phyloP scores from a whole-genome alignment of 2,888 invertebrate genomes.

The Eutolmus rufibarbis region DNA sequence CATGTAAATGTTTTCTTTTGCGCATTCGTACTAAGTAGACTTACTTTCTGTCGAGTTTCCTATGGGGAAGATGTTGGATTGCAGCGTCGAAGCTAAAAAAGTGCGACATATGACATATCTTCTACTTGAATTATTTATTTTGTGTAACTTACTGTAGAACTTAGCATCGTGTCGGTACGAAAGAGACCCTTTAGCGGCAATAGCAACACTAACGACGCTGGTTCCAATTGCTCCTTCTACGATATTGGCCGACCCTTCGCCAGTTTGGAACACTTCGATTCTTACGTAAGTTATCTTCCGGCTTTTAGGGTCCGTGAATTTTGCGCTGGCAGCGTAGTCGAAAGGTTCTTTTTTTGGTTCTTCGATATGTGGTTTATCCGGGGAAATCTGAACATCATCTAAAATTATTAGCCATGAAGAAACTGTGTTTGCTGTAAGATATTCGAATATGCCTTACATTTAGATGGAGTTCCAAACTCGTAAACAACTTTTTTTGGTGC shows the following conservation, averaged over 20 bases:
- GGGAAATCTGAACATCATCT: not conserved
- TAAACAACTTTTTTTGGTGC: not conserved
- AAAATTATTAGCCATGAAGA: not conserved
- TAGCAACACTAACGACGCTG: not conserved
- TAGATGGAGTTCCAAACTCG: not conserved
- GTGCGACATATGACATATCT: not conserved
- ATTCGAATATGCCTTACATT: not conserved
- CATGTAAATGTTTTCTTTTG: not conserved
- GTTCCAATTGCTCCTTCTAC: not conserved
- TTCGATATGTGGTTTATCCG: not conserved
- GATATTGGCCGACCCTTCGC: not conserved
- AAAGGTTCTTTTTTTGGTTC: no score
- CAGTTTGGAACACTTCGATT: not conserved
- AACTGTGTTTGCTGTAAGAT: not conserved
- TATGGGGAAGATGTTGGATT: not conserved
- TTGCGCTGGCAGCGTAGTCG: not conserved
- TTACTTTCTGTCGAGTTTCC: not conserved
- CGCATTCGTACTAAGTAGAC: not conserved
- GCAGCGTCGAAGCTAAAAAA: not conserved
- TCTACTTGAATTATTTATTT: not conserved
- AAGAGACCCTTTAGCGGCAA: accelerated
- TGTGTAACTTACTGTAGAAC: not conserved
- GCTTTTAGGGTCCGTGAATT: not conserved
- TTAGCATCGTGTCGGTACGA: not conserved
- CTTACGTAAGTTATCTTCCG: not conserved